Evolutionary conservation across 2,797 vertebrate genomes (phyloP), one percentile per base, ranked within the genome.

Genomic region (Sebastes trivittatus): DNA sequence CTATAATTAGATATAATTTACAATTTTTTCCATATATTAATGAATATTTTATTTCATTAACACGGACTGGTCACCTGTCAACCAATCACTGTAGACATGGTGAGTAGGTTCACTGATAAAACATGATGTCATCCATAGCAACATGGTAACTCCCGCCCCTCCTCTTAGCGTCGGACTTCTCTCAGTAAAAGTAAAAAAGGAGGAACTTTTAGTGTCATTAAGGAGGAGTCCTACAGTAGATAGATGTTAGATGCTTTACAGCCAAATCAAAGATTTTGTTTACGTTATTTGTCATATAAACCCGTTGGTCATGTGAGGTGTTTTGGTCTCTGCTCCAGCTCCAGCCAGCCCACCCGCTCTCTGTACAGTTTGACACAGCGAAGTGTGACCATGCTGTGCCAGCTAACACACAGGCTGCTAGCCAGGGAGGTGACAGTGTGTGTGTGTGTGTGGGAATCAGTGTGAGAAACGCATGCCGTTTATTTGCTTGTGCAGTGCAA

Each of bases 361-460:
- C 69, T 89, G 86, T 69, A 73, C 91, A 70, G 70, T 84, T 7
- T 90, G 86, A 81, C 81, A 70, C 66, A 68, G 78, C 64, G 23
- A 69, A 11, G 83, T 72, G 85, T 86, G 84, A 61, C 75, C 74
- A 9, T 6, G 65, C 77, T 92, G 38, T 80, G 72, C 69, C 85
- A 63, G 85, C 88, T 92, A 87, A 90, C 89, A 76, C 81, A 49
- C 78, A 61, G 82, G 58, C 75, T 92, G 69, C 75, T 89, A 76
- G 82, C 86, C 88, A 93, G 93, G 94, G 89, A 94, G 92, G 93
- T 93, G 92, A 86, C 88, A 1, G 82, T 83, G 82, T 46, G 42
- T 46, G 88, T 83, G 88, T 29, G 27, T 42, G 6, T 46, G 42
- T 87, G 88, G 29, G 54, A 58, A 29, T 20, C 58, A 0, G 70